These are phyloP conservation scores for Micrastur ruficollis DNA, from an alignment of 2,797 vertebrate genomes.

Conservation along the genomic window DNA sequence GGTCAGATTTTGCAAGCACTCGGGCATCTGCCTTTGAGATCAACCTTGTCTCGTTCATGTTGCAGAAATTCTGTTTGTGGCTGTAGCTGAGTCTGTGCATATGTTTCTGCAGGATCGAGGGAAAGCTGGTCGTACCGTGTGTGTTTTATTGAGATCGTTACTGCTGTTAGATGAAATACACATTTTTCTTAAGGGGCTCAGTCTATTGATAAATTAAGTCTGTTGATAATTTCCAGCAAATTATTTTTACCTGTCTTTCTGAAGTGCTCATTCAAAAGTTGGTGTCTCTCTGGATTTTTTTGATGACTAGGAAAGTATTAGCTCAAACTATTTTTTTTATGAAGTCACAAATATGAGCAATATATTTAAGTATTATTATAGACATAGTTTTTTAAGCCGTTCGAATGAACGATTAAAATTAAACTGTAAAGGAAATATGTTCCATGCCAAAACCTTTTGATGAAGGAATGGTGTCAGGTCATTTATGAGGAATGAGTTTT, in stretches of 20 bases:
- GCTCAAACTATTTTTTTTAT: conserved; percentile 55
- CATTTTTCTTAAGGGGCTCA: not conserved
- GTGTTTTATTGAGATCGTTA: not conserved
- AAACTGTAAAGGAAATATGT: not conserved
- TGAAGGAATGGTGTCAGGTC: not conserved
- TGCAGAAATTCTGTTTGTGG: not conserved
- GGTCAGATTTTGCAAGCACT: not conserved
- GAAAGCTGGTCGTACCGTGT: rapidly evolving
- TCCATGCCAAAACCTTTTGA: conserved; percentile 40
- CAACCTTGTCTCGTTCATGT: not conserved
- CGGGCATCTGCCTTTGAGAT: not conserved
- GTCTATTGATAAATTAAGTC: not conserved
- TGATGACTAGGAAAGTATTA: conserved; percentile 21
- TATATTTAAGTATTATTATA: conserved; percentile 62
- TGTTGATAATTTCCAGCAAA: not conserved
- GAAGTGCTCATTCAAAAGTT: not conserved
- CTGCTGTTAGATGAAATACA: not conserved
- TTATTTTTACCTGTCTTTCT: not conserved
- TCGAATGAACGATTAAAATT: not conserved
- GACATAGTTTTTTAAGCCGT: conserved; percentile 39
- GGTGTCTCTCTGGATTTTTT: conserved; percentile 58
- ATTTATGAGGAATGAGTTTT: conserved; percentile 26
- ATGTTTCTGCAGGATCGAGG: not conserved
- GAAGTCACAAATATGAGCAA: conserved; percentile 61
- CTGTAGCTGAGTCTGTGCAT: not conserved